Evolutionary conservation across 2,888 invertebrate species (phyloP).

Genomic region (Chloromyia formosa): DNA sequence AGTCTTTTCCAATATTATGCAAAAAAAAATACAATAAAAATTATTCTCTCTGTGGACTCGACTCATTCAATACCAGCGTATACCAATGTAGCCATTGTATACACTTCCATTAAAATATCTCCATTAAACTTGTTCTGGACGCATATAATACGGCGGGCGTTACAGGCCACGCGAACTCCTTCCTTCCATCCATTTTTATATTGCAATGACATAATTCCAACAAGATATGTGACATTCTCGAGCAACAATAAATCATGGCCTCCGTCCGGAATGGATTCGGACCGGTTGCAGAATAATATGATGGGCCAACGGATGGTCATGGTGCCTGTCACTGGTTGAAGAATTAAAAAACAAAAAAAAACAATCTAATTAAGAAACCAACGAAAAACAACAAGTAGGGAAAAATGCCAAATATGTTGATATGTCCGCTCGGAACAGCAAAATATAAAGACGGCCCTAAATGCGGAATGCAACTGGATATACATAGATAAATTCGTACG

Average conservation of each 20-base stretch:
- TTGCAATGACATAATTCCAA: constrained; percentile 45
- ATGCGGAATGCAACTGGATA: no score
- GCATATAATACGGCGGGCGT: neutral
- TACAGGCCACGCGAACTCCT: neutral
- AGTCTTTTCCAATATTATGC: no score
- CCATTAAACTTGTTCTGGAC: neutral
- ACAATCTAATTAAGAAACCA: neutral
- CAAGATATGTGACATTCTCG: constrained; percentile 44
- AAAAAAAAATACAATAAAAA: no score
- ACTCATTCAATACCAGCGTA: no score
- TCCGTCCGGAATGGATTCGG: neutral
- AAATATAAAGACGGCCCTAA: no score
- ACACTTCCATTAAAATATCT: no score
- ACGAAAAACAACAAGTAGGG: no score
- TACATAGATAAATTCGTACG: no score
- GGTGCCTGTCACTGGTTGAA: neutral
- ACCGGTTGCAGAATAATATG: neutral
- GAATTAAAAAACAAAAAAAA: neutral
- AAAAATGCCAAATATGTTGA: no score
- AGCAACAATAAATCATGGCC: constrained; percentile 44
- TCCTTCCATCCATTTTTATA: constrained; percentile 20
- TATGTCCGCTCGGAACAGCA: no score
- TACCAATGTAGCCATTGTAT: no score
- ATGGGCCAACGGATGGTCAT: constrained; percentile 8
- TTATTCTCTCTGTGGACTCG: no score